phyloP scores from a whole-genome alignment of 2,113 vertebrate genomes.

The Catharus fuscescens region DNA sequence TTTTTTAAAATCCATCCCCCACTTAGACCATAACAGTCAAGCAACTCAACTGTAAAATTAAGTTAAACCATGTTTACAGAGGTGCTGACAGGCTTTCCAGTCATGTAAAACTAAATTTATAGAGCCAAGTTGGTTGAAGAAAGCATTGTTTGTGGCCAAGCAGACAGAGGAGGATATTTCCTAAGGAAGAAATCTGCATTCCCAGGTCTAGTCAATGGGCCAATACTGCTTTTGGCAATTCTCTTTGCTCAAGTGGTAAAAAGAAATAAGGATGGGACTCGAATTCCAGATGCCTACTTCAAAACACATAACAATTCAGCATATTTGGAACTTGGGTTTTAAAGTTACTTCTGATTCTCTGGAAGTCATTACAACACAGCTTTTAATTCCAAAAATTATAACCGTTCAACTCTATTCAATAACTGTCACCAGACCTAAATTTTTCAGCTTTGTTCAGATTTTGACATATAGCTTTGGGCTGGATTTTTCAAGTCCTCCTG shows the following conservation, averaged over 20 bases:
- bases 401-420: not conserved
- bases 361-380: not conserved
- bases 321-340: not conserved
- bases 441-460: constrained; percentile 8
- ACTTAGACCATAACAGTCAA: constrained; percentile 13
- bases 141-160: not conserved
- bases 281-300: not conserved
- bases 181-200: constrained; percentile 29
- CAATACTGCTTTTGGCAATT: constrained; percentile 19
- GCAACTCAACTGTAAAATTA: constrained; percentile 56
- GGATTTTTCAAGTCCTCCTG: constrained; percentile 2
- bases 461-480: not conserved
- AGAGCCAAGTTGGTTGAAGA: constrained; percentile 26
- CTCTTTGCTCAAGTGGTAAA: constrained; percentile 18
- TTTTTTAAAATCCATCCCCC: constrained; percentile 8
- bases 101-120: constrained; percentile 43
- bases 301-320: not conserved
- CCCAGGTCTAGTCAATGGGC: not conserved
- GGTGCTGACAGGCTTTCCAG: constrained; percentile 37
- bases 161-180: constrained; percentile 19
- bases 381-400: constrained; percentile 8
- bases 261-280: not conserved
- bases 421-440: not conserved
- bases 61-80: constrained; percentile 53
- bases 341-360: not conserved